A percentile compares a stretch with the other conserved stretches of the same genome.
Conservation (phyloP, 2,797 vertebrate genomes). For the Podarcis lilfordi region DNA sequence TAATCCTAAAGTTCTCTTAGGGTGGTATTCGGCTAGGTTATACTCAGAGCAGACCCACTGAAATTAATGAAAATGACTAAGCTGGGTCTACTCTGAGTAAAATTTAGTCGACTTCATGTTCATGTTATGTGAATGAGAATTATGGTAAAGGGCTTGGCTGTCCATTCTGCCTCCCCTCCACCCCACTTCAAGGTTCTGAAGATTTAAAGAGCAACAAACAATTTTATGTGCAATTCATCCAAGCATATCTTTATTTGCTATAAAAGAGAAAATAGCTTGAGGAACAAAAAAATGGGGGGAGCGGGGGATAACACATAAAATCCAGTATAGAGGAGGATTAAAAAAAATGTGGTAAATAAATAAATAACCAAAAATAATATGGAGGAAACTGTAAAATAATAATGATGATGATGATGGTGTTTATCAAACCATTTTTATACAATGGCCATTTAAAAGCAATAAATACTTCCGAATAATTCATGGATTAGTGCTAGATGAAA, state of each 20-base stretch:
- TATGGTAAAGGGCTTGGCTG: background rate
- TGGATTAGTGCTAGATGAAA: constrained; percentile 42
- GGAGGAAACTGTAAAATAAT: constrained; percentile 44
- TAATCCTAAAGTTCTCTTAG: no score
- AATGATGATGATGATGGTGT: constrained; percentile 6
- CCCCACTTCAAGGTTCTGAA: constrained; percentile 40
- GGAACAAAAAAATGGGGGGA: constrained; percentile 48
- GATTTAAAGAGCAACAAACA: constrained; percentile 73
- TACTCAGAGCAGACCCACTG: no score
- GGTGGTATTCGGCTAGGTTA: no score
- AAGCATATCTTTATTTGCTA: constrained; percentile 71
- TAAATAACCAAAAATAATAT: constrained; percentile 14
- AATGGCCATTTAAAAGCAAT: constrained; percentile 52
- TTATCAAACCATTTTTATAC: constrained; percentile 62
- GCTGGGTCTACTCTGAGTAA: no score
- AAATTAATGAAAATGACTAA: no score
- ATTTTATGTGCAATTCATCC: constrained; percentile 71
- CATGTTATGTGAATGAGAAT: constrained; percentile 23
- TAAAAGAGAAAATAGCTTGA: constrained; percentile 60
- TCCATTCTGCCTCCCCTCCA: background rate
- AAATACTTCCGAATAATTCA: constrained; percentile 52
- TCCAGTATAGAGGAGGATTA: background rate
- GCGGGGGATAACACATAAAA: constrained; percentile 32
- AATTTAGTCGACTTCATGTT: background rate
- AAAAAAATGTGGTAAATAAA: background rate